Conservation (phyloP, 2,888 invertebrate species). For the Archips crataeganus region DNA sequence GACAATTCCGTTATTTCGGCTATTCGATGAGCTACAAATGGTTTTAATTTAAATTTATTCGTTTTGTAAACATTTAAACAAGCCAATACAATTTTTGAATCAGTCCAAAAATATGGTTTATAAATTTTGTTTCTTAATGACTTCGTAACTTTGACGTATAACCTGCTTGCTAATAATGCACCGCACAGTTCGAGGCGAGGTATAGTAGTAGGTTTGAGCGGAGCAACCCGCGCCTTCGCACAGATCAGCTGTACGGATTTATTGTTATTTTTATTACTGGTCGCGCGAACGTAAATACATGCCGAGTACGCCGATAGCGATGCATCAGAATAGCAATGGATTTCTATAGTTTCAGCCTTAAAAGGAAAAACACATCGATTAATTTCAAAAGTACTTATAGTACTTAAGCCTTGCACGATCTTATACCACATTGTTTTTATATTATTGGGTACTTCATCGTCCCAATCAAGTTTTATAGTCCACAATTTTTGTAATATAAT, state of each 20-base stretch:
- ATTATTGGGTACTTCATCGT: no score
- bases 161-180: background rate
- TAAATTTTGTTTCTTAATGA: constrained; percentile 14
- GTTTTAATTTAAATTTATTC: constrained; percentile 34
- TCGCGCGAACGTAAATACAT: background rate
- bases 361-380: no score
- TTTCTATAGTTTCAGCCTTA: no score
- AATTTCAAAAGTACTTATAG: background rate
- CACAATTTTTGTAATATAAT: background rate
- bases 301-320: no score
- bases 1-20: constrained; percentile 43
- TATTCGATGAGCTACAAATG: constrained; percentile 45
- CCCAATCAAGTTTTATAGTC: no score
- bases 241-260: background rate
- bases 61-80: constrained; percentile 41
- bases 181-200: background rate
- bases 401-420: background rate
- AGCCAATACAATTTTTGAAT: constrained; percentile 41
- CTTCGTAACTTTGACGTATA: constrained; percentile 30
- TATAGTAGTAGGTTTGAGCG: constrained; percentile 1
- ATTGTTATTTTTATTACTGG: no score
- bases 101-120: constrained; percentile 37
- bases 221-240: constrained; percentile 3
- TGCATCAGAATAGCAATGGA: no score
- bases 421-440: no score